phyloP scores from a whole-genome alignment of 2,888 invertebrate genomes.

The Philaethria dido region DNA sequence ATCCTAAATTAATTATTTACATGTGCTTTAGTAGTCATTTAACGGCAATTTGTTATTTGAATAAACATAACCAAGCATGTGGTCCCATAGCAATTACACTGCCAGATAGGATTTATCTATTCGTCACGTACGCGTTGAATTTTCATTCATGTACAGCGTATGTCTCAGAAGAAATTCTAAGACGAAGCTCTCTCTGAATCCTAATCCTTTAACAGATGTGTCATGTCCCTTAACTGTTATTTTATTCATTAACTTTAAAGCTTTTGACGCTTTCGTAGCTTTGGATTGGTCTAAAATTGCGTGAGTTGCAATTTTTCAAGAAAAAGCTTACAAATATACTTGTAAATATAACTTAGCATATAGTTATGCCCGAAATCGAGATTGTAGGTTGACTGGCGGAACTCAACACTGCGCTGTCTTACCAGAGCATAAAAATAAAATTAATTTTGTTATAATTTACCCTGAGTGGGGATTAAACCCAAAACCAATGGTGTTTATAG shows the following conservation, averaged over 20 bases:
- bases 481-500: no score
- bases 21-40: neutral
- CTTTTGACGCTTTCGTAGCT: neutral
- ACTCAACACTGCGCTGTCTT: no score
- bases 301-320: neutral
- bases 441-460: no score
- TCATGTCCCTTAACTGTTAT: slow-evolving; percentile 25
- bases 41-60: neutral
- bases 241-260: neutral
- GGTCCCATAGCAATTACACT: slow-evolving; percentile 21
- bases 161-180: slow-evolving; percentile 33
- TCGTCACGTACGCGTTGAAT: slow-evolving; percentile 23
- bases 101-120: slow-evolving; percentile 13
- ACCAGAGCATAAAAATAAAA: no score
- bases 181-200: slow-evolving; percentile 19
- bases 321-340: no score
- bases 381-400: no score
- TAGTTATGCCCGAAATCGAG: no score
- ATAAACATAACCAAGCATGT: slow-evolving; percentile 3
- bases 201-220: slow-evolving; percentile 33
- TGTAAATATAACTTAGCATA: no score
- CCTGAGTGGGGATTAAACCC: no score
- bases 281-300: neutral
- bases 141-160: slow-evolving; percentile 26
- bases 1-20: no score